Conservation (phyloP, 2,113 vertebrate species). For the Empidonax traillii region DNA sequence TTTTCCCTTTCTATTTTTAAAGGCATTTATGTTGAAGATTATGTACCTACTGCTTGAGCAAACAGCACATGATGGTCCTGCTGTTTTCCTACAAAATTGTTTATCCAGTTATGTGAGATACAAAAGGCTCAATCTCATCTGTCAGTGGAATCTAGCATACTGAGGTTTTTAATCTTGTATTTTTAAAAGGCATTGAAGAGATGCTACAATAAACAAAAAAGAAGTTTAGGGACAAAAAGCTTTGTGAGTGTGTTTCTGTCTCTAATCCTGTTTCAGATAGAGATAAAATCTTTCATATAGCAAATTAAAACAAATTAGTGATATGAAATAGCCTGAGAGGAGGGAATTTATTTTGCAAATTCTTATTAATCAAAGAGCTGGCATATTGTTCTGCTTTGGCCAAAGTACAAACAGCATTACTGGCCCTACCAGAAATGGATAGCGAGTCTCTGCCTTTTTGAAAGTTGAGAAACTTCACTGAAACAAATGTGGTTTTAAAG, state of each 20-base stretch:
- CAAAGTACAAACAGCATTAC: neutral
- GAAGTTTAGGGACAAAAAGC: neutral
- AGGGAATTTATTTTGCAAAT: neutral
- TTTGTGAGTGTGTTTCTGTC: neutral
- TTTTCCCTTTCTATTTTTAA: neutral
- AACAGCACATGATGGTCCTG: neutral
- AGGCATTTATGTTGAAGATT: neutral
- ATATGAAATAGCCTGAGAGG: neutral
- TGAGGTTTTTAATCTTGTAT: neutral
- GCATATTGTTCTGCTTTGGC: neutral
- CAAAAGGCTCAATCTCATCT: neutral
- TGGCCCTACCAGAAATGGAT: neutral
- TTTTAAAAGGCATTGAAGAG: neutral
- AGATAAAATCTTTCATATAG: neutral
- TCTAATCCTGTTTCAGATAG: neutral
- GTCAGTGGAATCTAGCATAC: neutral
- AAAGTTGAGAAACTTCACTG: neutral
- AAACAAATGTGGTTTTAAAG: neutral
- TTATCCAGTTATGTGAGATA: neutral
- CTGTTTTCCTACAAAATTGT: conserved; percentile 22
- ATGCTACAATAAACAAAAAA: neutral
- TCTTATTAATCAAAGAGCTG: neutral
- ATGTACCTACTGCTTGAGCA: neutral
- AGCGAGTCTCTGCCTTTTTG: neutral
- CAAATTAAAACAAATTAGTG: conserved; percentile 10